Conservation (phyloP, 2,113 vertebrate genomes). For the Todiramphus saurophagus region DNA sequence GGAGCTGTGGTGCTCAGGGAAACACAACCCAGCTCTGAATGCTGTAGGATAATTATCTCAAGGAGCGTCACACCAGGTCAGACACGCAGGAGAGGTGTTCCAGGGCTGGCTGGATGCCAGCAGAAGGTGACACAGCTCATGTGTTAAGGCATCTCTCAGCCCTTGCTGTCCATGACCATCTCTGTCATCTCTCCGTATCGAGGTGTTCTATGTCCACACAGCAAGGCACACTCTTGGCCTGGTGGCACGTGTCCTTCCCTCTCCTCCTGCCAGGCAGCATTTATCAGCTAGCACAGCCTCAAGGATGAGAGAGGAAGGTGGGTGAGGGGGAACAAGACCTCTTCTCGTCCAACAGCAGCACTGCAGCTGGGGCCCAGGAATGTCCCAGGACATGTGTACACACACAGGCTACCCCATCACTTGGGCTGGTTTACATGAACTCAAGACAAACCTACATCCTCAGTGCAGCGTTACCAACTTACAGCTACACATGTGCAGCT, state of each 20-base stretch:
- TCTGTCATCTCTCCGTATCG: not conserved
- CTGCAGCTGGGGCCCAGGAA: not conserved
- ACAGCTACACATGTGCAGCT: not conserved
- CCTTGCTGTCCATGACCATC: not conserved
- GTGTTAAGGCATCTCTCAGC: not conserved
- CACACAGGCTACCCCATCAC: accelerated
- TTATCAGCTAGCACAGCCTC: not conserved
- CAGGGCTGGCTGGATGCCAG: not conserved
- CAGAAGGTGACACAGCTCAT: not conserved
- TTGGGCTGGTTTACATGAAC: not conserved
- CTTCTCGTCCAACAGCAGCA: accelerated
- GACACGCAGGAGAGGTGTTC: not conserved
- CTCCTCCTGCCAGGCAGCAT: not conserved
- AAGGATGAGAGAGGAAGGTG: not conserved
- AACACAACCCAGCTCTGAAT: not conserved
- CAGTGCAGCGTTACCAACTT: not conserved
- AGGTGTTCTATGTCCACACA: accelerated
- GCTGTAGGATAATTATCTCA: not conserved
- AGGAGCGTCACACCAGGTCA: not conserved
- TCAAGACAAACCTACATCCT: not conserved
- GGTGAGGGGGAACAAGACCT: accelerated
- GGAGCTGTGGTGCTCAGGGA: not conserved
- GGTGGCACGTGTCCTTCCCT: not conserved
- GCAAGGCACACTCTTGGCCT: not conserved
- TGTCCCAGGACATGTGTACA: not conserved